Conservation (phyloP, 2,888 invertebrate genomes). For the Pyrgus malvae region DNA sequence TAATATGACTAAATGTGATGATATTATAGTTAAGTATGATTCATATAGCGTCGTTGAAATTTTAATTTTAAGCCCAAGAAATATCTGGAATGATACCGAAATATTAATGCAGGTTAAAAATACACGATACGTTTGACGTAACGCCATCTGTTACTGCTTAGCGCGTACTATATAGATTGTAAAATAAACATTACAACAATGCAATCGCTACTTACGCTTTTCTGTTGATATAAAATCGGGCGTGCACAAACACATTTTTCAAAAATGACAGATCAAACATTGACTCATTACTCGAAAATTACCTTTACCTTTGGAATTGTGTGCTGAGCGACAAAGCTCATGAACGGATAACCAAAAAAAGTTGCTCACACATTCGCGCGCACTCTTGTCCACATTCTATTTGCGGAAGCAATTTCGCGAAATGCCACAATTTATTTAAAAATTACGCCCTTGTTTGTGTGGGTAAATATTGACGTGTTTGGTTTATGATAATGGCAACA, state of each 20-base stretch:
- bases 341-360: conserved; percentile 63
- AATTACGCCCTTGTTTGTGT: conserved; percentile 82
- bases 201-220: background rate
- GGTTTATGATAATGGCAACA: conserved; percentile 82
- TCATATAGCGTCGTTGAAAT: too few species aligned
- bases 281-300: conserved; percentile 30
- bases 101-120: too few species aligned
- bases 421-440: conserved; percentile 83
- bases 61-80: too few species aligned
- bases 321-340: conserved; percentile 50
- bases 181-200: background rate
- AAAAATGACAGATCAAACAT: conserved; percentile 16
- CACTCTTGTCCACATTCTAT: conserved; percentile 73
- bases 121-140: background rate
- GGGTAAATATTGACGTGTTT: conserved; percentile 81
- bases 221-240: background rate
- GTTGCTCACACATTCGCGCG: conserved; percentile 65
- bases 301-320: conserved; percentile 22
- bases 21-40: too few species aligned
- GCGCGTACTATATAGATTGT: background rate
- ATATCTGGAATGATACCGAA: too few species aligned
- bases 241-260: conserved; percentile 15
- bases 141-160: background rate
- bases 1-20: too few species aligned
- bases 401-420: conserved; percentile 80